Evolutionary conservation across 92 coral and sea anemone genomes (phyloP).

Genomic region (Epizoanthus ramosus): DNA sequence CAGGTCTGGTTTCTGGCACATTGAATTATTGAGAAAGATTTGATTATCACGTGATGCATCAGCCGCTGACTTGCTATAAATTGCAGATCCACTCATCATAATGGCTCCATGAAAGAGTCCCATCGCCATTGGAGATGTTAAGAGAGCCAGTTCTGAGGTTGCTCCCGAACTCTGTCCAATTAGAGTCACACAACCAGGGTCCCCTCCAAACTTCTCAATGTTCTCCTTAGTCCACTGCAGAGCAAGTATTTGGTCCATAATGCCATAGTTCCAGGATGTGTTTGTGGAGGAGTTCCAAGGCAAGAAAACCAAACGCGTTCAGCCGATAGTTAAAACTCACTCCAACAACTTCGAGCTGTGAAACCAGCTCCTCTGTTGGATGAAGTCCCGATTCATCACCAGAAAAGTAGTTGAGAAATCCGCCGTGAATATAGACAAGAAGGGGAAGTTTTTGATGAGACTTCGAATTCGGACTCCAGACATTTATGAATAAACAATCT

Average conservation of each 20-base stretch:
- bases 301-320: constrained; percentile 74
- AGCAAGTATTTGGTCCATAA: constrained; percentile 80
- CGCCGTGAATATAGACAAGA: constrained; percentile 72
- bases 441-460: constrained; percentile 58
- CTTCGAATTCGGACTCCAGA: constrained; percentile 56
- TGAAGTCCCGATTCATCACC: constrained; percentile 61
- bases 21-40: constrained; percentile 50
- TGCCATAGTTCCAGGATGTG: constrained; percentile 78
- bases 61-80: constrained; percentile 52
- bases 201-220: constrained; percentile 74
- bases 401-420: constrained; percentile 55
- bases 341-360: constrained; percentile 60
- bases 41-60: constrained; percentile 65
- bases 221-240: constrained; percentile 65
- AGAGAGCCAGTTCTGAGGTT: constrained; percentile 70
- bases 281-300: constrained; percentile 48
- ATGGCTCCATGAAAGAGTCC: constrained; percentile 74
- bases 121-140: constrained; percentile 63
- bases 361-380: constrained; percentile 63
- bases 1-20: constrained; percentile 47
- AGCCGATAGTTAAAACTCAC: constrained; percentile 77
- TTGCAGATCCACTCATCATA: constrained; percentile 65
- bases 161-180: constrained; percentile 84
- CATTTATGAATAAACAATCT: constrained; percentile 74
- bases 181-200: constrained; percentile 62